Evolutionary conservation across 1,140 invertebrate species (phyloP), one percentile per base, ranked within the genome.

Genomic region (Drosophila carrolli): DNA sequence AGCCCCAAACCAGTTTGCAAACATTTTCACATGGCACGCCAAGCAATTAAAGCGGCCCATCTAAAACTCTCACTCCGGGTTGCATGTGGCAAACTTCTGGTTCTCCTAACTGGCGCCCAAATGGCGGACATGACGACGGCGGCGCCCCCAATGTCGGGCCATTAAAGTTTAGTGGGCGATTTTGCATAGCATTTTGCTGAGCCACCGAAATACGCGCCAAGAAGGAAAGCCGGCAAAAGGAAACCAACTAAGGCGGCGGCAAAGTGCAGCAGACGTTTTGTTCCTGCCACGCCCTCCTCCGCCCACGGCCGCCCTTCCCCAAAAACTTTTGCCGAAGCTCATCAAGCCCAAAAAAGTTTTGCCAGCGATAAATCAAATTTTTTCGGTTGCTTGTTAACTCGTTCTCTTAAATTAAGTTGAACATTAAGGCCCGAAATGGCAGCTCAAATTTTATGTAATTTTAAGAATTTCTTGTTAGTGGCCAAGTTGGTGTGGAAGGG

Each of bases 81-180:
- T 85, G 77, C 73, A 77, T 84, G 81, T 79, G 73, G 70, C 63
- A 75, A 88, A 82, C 63, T 82, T 88, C 53, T 67, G 83, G 83
- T 62, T 76, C 73, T 76, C 73, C 83, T 32, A 79, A 88, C 40
- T 67, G 82, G 83, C 83, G 83, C 83, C 83, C 59, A 79, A 86
- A 82, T 88, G 83, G 78, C 83, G 83, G 73, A 59, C 73, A 79
- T 70, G 82, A 63, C 75, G 59, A 73, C 70, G 72, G 75, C 70
- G 83, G 58, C 75, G 75, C 83, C 82, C 85, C 85, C 82, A 85
- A 88, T 86, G 83, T 82, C 83, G 81, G 83, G 57, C 73, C 83
- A 86, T 85, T 85, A 85, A 85, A 86, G 78, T 88, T 81, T 86
- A 78, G 78, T 88, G 83, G 82, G 65, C 62, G 75, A 61, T 56